These are phyloP conservation scores for Onychomys leucogaster DNA, from an alignment of 2,797 vertebrate genomes.

Conservation along the genomic window DNA sequence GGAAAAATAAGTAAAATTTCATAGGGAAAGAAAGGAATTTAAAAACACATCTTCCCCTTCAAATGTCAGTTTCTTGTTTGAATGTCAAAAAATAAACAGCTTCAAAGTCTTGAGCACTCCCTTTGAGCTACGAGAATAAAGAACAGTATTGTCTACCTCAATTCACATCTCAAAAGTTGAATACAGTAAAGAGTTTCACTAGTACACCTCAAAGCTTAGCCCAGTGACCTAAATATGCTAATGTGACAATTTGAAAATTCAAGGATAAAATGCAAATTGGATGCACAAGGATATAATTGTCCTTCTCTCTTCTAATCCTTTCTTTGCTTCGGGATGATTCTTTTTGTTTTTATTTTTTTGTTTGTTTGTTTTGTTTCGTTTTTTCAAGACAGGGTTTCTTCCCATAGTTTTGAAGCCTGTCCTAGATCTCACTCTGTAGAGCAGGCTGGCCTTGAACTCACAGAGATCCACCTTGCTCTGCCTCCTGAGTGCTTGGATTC, in stretches of 20 bases:
- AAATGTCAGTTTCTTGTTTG: accelerated
- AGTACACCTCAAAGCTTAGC: not conserved
- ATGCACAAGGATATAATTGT: not conserved
- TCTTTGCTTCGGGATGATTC: not conserved
- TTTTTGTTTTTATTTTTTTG: no score
- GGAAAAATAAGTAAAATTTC: not conserved
- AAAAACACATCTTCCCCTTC: not conserved
- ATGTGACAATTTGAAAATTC: accelerated
- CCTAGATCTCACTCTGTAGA: no score
- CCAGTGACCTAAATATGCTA: not conserved
- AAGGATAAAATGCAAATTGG: not conserved
- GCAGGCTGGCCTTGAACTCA: no score
- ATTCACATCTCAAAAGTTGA: not conserved
- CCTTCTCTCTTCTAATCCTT: not conserved
- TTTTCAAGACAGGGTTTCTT: no score
- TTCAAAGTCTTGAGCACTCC: not conserved
- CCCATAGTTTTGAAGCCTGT: no score
- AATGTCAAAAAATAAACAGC: not conserved
- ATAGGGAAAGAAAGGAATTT: not conserved
- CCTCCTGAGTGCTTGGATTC: no score
- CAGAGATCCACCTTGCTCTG: no score
- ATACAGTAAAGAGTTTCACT: not conserved
- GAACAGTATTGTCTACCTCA: not conserved
- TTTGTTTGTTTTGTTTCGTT: no score
- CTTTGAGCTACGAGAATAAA: not conserved